Conservation (phyloP, 2,113 vertebrate genomes). For the Eurystomus gularis region DNA sequence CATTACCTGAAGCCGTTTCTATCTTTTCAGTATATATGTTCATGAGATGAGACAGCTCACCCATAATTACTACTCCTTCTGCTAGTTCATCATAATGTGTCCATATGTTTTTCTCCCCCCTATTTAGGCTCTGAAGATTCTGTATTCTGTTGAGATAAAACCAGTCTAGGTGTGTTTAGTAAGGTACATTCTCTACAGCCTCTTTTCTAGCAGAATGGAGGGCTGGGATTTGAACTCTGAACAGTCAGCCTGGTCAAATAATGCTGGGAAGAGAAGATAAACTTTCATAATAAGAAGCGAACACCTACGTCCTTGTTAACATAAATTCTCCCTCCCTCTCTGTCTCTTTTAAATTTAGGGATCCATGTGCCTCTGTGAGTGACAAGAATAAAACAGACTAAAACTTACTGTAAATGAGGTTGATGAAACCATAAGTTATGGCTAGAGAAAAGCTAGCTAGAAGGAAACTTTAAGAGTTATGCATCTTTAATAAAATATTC, state of each 20-base stretch:
- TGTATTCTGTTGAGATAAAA: rapidly evolving
- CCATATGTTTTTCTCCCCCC: rapidly evolving
- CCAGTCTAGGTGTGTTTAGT: rapidly evolving
- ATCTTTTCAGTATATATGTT: background rate
- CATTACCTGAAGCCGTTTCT: background rate
- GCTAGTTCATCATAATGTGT: background rate
- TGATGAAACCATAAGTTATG: background rate
- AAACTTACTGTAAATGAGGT: background rate
- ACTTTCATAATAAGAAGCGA: background rate
- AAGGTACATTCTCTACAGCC: background rate
- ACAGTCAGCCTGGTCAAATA: background rate
- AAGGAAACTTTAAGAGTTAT: background rate
- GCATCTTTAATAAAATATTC: background rate
- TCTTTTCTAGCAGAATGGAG: background rate
- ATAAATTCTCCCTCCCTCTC: background rate
- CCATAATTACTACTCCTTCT: background rate
- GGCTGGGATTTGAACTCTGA: background rate
- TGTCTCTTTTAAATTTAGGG: background rate
- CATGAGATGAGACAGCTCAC: background rate
- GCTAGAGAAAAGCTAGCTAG: background rate
- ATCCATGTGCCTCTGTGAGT: background rate
- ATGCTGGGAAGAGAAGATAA: background rate
- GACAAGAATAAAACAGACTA: background rate
- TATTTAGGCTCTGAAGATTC: background rate
- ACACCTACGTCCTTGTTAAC: background rate